These are phyloP conservation scores for Piscicola geometra DNA, from an alignment of 2,888 invertebrate genomes.

Conservation along the genomic window DNA sequence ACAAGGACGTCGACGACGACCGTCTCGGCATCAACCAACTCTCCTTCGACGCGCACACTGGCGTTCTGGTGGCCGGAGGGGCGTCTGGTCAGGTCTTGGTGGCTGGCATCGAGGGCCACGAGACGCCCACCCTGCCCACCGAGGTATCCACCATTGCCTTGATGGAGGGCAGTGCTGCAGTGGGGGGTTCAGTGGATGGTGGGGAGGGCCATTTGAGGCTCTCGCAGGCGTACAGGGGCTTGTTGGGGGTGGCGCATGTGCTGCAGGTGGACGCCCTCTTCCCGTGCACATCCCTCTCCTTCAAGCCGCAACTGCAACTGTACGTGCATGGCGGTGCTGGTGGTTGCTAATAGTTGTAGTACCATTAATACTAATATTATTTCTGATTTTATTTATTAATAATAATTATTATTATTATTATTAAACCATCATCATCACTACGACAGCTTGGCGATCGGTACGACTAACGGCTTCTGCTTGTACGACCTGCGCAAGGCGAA, in stretches of 20 bases:
- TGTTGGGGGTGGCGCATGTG: conserved; percentile 72
- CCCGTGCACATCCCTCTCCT: conserved; percentile 79
- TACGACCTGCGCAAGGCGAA: conserved; percentile 25
- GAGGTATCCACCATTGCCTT: conserved; percentile 70
- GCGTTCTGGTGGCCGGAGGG: conserved; percentile 82
- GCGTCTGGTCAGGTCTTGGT: conserved; percentile 89
- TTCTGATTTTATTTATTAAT: not conserved
- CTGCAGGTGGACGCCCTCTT: conserved; percentile 89
- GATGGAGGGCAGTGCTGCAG: no score
- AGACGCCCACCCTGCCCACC: conserved; percentile 48
- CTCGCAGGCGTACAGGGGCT: conserved; percentile 65
- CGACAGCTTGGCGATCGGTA: conserved; percentile 25
- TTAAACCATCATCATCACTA: no score
- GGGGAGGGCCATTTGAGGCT: conserved; percentile 5
- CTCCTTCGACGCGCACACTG: conserved; percentile 76
- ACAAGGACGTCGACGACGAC: conserved; percentile 72
- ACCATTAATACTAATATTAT: not conserved
- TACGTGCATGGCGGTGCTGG: no score
- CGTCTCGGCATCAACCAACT: conserved; percentile 78
- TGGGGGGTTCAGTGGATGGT: conserved; percentile 88
- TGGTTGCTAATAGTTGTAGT: no score
- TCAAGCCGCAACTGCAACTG: conserved; percentile 86
- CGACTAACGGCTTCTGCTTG: conserved; percentile 24
- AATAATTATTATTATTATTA: not conserved
- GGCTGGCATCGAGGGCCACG: conserved; percentile 51